Conservation (phyloP, 1,140 invertebrate species). For the Papilio glaucus region DNA sequence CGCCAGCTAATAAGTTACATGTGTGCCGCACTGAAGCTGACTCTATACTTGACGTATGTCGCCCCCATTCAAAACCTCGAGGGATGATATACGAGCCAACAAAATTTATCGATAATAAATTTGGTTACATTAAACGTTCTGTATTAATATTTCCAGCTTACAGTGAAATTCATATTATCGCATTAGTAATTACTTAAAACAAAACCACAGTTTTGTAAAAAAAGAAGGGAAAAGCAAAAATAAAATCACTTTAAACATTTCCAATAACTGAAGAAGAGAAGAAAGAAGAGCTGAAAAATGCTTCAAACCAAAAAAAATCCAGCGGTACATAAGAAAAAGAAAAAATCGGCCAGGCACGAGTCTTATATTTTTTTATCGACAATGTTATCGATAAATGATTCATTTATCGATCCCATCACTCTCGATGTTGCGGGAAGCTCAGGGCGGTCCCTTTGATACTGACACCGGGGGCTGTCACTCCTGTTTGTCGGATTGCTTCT, state of each 20-base stretch:
- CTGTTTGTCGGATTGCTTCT: constrained; percentile 37
- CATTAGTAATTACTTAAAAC: no score
- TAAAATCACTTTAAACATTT: no score
- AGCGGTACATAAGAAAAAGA: no score
- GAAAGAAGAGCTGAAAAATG: no score
- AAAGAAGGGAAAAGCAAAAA: no score
- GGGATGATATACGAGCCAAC: not conserved
- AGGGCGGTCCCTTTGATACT: constrained; percentile 52
- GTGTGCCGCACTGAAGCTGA: not conserved
- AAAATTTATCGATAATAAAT: not conserved
- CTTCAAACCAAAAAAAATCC: no score
- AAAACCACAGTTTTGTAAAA: no score
- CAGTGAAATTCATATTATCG: no score
- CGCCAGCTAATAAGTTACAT: constrained; percentile 30
- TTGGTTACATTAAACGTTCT: not conserved
- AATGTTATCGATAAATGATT: constrained; percentile 19
- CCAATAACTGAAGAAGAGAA: no score
- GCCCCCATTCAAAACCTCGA: not conserved
- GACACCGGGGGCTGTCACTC: constrained; percentile 46
- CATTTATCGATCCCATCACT: constrained; percentile 32
- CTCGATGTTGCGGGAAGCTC: constrained; percentile 46
- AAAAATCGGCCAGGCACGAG: no score
- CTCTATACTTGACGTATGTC: constrained; percentile 10
- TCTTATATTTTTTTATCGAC: constrained; percentile 33
- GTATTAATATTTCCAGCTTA: not conserved